Percentiles rank a stretch among this genome's conserved stretches.
Conservation (phyloP, 1,140 invertebrate genomes). For the Dolichoris vasculosae region DNA sequence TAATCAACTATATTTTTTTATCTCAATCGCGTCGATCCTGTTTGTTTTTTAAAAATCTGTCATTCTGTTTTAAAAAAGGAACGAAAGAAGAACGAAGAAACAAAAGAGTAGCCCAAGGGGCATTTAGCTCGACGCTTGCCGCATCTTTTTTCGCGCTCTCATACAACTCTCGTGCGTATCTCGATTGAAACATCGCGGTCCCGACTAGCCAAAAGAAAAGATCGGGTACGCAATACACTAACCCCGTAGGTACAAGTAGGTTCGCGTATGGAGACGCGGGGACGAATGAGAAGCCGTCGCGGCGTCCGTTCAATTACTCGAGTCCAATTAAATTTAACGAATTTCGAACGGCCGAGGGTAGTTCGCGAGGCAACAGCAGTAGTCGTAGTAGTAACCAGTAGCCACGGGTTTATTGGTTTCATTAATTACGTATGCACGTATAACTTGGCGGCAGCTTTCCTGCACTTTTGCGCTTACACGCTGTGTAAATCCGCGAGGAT, state of each 20-base stretch:
- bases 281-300: neutral
- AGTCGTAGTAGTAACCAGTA: slow-evolving; percentile 49
- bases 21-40: neutral
- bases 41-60: slow-evolving; percentile 1
- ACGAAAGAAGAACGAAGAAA: neutral
- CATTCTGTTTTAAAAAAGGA: neutral
- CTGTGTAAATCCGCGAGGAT: neutral
- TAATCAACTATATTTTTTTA: neutral
- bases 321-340: slow-evolving; percentile 74
- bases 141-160: neutral
- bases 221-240: neutral
- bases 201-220: neutral
- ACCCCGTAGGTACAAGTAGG: no score
- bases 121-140: neutral
- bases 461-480: slow-evolving; percentile 6
- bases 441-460: slow-evolving; percentile 1
- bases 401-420: slow-evolving; percentile 70
- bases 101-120: neutral
- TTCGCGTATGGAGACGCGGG: neutral
- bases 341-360: slow-evolving; percentile 56
- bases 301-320: slow-evolving; percentile 63
- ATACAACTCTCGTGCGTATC: no score
- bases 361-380: neutral
- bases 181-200: slow-evolving; percentile 28
- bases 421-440: slow-evolving; percentile 71